These are phyloP conservation scores for Prionailurus viverrinus DNA, from an alignment of 2,113 vertebrate species.

Conservation along the genomic window DNA sequence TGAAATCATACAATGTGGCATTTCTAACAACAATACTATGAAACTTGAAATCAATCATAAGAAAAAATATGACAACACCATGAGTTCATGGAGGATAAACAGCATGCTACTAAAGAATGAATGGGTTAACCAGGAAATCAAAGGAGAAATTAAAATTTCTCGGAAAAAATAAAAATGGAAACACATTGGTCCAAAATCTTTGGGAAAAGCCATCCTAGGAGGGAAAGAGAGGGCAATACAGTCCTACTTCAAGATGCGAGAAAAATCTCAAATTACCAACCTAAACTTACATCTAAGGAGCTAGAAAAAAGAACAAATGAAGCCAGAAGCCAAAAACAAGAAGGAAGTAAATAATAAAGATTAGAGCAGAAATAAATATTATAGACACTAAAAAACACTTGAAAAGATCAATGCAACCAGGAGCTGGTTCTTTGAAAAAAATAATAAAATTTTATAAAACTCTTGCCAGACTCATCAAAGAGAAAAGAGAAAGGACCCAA, in stretches of 20 bases:
- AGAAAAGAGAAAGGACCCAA: neutral
- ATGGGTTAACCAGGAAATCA: neutral
- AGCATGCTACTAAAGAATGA: neutral
- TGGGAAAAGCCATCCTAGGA: neutral
- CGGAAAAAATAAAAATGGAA: neutral
- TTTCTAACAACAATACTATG: neutral
- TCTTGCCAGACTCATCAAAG: neutral
- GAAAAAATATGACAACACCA: neutral
- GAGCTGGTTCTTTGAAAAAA: neutral
- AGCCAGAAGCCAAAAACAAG: neutral
- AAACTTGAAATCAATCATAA: neutral
- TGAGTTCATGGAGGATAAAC: neutral
- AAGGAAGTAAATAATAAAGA: neutral
- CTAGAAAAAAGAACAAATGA: neutral
- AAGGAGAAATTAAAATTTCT: neutral
- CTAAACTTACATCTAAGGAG: neutral
- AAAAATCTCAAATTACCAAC: neutral
- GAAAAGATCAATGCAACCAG: neutral
- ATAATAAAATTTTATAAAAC: neutral
- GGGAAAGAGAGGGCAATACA: neutral
- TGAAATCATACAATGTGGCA: neutral
- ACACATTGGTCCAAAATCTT: neutral
- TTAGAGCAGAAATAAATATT: neutral
- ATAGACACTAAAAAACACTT: no score
- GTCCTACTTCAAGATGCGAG: neutral